Base-by-base conservation (phyloP, 2,113 vertebrate genomes). In the Meleagris gallopavo region DNA sequence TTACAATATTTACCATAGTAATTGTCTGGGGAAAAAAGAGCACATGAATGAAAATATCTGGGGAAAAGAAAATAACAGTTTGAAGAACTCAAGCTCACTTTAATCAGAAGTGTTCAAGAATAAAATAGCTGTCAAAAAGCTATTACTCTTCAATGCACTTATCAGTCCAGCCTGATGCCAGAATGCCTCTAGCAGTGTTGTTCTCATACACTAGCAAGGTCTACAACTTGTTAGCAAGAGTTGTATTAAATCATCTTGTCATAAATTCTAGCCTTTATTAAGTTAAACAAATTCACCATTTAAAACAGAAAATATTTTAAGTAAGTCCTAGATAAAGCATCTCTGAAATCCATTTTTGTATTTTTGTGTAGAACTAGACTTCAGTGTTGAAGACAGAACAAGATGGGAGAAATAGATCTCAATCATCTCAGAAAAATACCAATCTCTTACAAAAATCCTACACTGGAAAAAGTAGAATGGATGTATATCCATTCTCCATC, bases 161-260 rank as follows among this genome's bases (percentile, higher is more conserved):
- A 88, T 94, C 83, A 88, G 92, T 78, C 89, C 96, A 92, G 91
- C 54, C 77, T 52, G 73, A 40, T 1, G 30, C 73, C 81, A 80
- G 61, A 86, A 81, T 57, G 90, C 84, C 88, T 91, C 85, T 66
- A 86, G 88, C 86, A 94, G 38, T 88, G 83, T 43, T 73, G 30
- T 92, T 96, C 55, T 96, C 75, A 83, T 67, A 87, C 67, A 72
- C 46, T 90, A 84, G 67, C 85, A 94, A 91, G 65, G 82, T 82
- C 95, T 97, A 83, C 72, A 95, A 74, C 85, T 97, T 97, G 95
- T 97, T 96, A 94, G 79, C 46, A 78, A 83, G 69, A 70, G n/a
- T 32, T 91, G 27, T 76, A 95, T 96, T 96, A 93, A 93, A 97
- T 96, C 88, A 94, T 54, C 66, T 10, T 48, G 83, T 95, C 96